Evolutionary conservation across 2,113 vertebrate species (phyloP).

Genomic region (Chaenogobius annularis): DNA sequence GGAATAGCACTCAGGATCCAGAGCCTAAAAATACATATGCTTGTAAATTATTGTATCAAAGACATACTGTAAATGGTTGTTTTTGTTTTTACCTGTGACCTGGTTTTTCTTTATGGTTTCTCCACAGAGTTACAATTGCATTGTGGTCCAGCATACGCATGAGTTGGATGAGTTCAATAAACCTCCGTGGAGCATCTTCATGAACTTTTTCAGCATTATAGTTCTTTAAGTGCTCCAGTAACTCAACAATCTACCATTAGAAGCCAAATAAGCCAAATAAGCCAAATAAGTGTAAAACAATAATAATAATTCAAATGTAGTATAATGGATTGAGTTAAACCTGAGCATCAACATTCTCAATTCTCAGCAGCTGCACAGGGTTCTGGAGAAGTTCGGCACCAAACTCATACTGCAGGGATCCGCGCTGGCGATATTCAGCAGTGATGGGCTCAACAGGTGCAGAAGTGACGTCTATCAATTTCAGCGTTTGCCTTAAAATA

Average conservation of each 20-base stretch:
- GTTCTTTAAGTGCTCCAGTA: slow-evolving; percentile 76
- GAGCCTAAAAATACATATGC: slow-evolving; percentile 56
- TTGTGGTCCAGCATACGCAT: slow-evolving; percentile 64
- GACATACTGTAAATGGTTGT: not conserved
- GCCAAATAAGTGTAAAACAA: not conserved
- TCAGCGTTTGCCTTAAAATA: slow-evolving; percentile 74
- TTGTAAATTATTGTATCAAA: not conserved
- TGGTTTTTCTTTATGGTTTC: slow-evolving; percentile 56
- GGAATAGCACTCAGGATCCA: slow-evolving; percentile 79
- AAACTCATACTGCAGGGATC: slow-evolving; percentile 76
- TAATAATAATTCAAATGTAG: not conserved
- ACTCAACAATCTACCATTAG: slow-evolving; percentile 73
- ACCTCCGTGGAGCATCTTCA: slow-evolving; percentile 79
- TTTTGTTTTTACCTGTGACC: slow-evolving; percentile 62
- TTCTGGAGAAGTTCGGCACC: slow-evolving; percentile 72
- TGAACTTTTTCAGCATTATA: slow-evolving; percentile 75
- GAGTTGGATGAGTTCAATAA: slow-evolving; percentile 80
- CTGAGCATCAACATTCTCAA: slow-evolving; percentile 70
- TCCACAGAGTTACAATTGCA: slow-evolving; percentile 70
- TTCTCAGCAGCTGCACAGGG: slow-evolving; percentile 78
- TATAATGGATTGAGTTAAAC: slow-evolving; percentile 38
- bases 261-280: slow-evolving; percentile 1
- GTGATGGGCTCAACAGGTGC: slow-evolving; percentile 20
- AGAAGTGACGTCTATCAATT: slow-evolving; percentile 66
- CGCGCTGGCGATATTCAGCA: slow-evolving; percentile 59